A percentile compares a stretch with the other conserved stretches of the same genome.
Evolutionary conservation across 2,113 vertebrate species (phyloP).

Genomic region (Crocuta crocuta): DNA sequence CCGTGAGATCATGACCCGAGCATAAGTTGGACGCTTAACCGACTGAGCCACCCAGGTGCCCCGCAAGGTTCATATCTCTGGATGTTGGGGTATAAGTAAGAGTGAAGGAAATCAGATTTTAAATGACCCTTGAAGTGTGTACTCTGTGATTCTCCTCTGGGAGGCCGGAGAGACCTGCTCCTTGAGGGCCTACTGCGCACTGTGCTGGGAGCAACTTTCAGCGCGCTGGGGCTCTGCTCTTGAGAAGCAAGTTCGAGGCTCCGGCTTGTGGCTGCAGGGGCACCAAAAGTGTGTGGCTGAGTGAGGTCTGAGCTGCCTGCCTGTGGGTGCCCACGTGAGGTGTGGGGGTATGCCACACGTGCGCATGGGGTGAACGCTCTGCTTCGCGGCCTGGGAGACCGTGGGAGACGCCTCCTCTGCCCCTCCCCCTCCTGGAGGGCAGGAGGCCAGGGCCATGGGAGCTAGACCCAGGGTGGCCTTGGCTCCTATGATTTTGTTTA

Average conservation of each 20-base stretch:
- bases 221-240: background rate
- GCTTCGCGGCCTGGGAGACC: accelerated
- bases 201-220: accelerated
- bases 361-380: accelerated
- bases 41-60: too few relatives aligned
- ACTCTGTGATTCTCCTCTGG: accelerated
- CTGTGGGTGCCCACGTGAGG: accelerated
- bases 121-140: background rate
- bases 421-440: background rate
- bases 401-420: background rate
- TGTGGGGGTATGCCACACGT: accelerated
- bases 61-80: accelerated
- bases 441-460: background rate
- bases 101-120: accelerated
- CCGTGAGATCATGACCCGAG: too few relatives aligned
- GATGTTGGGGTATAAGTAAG: accelerated
- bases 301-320: too few relatives aligned
- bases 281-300: accelerated
- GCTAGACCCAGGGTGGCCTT: accelerated
- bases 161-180: accelerated
- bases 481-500: background rate
- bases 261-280: background rate
- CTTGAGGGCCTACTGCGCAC: accelerated
- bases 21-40: too few relatives aligned
- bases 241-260: background rate